Conservation (phyloP, 2,888 invertebrate genomes). For the Spisula subtruncata region DNA sequence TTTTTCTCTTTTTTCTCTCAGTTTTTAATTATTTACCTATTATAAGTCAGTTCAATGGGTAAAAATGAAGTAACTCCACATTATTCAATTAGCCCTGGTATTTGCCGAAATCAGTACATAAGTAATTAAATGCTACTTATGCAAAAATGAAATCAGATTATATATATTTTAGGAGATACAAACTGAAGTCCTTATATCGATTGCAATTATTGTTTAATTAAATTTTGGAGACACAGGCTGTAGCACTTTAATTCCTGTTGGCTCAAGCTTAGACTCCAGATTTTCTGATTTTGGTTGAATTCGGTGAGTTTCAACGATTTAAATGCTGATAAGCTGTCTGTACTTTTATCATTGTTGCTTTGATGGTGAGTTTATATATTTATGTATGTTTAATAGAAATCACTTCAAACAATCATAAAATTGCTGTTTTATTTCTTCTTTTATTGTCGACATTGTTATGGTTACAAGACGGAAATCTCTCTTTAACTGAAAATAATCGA, state of each 20-base stretch:
- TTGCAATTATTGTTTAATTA: no score
- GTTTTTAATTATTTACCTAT: constrained; percentile 8
- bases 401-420: background rate
- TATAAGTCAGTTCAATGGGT: background rate
- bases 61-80: background rate
- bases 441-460: constrained; percentile 8
- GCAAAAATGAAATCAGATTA: no score
- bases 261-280: background rate
- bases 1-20: no score
- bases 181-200: no score
- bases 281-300: background rate
- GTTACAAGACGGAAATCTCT: background rate
- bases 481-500: background rate
- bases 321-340: background rate
- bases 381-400: constrained; percentile 18
- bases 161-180: no score
- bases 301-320: background rate
- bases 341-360: background rate
- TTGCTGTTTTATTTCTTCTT: background rate
- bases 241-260: background rate
- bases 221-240: background rate
- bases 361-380: background rate
- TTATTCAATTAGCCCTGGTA: background rate
- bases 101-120: background rate
- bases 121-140: background rate